Evolutionary conservation across 2,797 vertebrate species (phyloP), one percentile per base, ranked within the genome.

Genomic region (Enteromius fasciolatus): DNA sequence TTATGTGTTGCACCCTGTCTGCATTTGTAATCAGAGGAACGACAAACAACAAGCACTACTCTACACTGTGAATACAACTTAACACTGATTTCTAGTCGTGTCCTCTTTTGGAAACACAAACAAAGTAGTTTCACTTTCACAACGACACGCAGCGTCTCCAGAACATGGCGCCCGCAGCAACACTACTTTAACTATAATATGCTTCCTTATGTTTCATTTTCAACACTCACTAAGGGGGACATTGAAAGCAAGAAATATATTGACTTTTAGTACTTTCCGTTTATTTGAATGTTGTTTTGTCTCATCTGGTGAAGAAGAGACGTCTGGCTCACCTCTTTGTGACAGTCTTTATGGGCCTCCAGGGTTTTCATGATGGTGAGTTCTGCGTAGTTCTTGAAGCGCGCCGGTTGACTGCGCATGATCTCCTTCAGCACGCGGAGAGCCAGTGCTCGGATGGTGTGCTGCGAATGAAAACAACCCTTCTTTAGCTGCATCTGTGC

Each of bases 331-430:
- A 97, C 97, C 96, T 99, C 97, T 88, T 98, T 98, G 90, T 99
- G 97, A 0, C 95, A 96, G 90, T 99, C 97, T 89, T 97, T 98
- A 86, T 99, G 97, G 5, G 97, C 97, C 94, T 99, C 97, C 92
- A 99, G 94, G 1, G 96, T 97, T 92, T 98, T 98, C 97, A 99
- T 99, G 92, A 99, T 97, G 23, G 97, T 98, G 83, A 99, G 84
- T 88, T 99, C 97, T 0, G 97, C 97, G 0, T 99, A 98, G 93
- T 98, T 98, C 90, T 97, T 98, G 87, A 99, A 99, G 87, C 97
- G 95, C 0, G 93, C 94, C 0, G 97, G 97, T 89, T 98, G 97
- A 89, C 96, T 97, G 90, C 96, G 94, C 67, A 99, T 92, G 88
- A 98, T 97, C 93, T 98, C 97, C 87, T 96, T 94, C 82, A 99